Evolutionary conservation across 2,113 vertebrate genomes (phyloP).

Genomic region (Lucifuga dentata): DNA sequence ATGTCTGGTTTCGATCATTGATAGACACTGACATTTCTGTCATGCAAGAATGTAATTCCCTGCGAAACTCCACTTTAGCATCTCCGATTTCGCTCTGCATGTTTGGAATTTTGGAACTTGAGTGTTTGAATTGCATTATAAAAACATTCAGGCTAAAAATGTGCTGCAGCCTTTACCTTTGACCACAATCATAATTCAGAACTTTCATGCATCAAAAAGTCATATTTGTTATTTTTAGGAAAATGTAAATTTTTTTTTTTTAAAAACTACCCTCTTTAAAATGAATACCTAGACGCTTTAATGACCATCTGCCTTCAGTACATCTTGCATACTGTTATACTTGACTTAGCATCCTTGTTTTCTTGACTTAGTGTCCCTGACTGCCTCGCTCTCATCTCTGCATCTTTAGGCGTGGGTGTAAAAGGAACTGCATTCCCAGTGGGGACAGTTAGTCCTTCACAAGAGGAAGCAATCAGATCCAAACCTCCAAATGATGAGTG

Average conservation of each 20-base stretch:
- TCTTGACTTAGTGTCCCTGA: slow-evolving; percentile 13
- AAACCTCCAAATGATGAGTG: slow-evolving; percentile 76
- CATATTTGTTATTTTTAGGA: too few relatives aligned
- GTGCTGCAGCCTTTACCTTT: slow-evolving; percentile 3
- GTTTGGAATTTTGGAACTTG: slow-evolving; percentile 4
- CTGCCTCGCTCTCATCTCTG: not conserved
- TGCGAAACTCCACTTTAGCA: slow-evolving; percentile 23
- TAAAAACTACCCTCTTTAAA: slow-evolving; percentile 31
- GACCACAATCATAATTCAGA: slow-evolving; percentile 10
- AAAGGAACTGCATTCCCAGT: slow-evolving; percentile 63
- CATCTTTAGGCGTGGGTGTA: slow-evolving; percentile 57
- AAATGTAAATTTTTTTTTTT: too few relatives aligned
- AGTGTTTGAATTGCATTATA: slow-evolving; percentile 1
- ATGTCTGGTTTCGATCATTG: slow-evolving; percentile 68
- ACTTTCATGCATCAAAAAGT: too few relatives aligned
- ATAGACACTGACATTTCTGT: slow-evolving; percentile 50
- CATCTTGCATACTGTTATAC: slow-evolving; percentile 20
- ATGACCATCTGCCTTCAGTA: slow-evolving; percentile 33
- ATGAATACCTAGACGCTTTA: slow-evolving; percentile 34
- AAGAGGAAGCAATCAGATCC: slow-evolving; percentile 66
- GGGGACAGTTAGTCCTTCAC: slow-evolving; percentile 61
- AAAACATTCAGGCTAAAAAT: not conserved
- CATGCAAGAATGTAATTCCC: slow-evolving; percentile 42
- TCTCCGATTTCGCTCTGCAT: slow-evolving; percentile 13
- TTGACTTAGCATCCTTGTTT: slow-evolving; percentile 30